Percentiles rank a stretch among this genome's conserved stretches.
phyloP scores from a whole-genome alignment of 2,797 vertebrate genomes.

The Etheostoma perlongum region DNA sequence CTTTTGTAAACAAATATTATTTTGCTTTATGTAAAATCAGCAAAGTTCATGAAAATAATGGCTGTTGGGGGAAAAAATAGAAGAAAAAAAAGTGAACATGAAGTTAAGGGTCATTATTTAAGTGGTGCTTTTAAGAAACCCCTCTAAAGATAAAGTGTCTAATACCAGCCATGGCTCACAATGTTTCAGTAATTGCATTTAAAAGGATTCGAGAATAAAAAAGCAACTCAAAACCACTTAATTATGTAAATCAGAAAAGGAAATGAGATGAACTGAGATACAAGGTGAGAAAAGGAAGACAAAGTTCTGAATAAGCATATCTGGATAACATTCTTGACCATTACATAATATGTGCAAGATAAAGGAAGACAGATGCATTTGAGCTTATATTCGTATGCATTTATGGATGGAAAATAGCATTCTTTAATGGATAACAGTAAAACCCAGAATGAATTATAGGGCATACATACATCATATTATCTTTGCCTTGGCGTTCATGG shows the following conservation, averaged over 20 bases:
- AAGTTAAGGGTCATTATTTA: constrained; percentile 28
- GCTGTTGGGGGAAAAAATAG: constrained; percentile 1
- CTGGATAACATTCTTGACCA: constrained; percentile 42
- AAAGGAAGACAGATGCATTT: constrained; percentile 28
- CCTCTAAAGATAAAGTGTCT: constrained; percentile 33
- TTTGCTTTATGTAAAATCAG: constrained; percentile 16
- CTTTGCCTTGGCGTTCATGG: constrained; percentile 2
- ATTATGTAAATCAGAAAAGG: constrained; percentile 27
- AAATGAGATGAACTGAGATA: constrained; percentile 24
- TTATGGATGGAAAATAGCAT: constrained; percentile 45
- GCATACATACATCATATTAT: constrained; percentile 39
- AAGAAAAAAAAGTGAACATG: constrained; percentile 1
- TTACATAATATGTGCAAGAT: constrained; percentile 28
- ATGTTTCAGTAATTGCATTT: neutral
- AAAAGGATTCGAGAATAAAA: constrained; percentile 13
- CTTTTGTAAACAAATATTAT: constrained; percentile 27
- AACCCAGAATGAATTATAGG: constrained; percentile 47
- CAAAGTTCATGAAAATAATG: constrained; percentile 4
- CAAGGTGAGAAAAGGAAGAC: constrained; percentile 10
- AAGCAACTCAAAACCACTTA: neutral
- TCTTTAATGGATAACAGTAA: constrained; percentile 45
- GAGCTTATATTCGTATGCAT: constrained; percentile 46
- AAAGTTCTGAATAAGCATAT: constrained; percentile 9
- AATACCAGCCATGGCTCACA: constrained; percentile 20
- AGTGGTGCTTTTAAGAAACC: constrained; percentile 20